These are phyloP conservation scores for Archocentrus centrarchus DNA, from an alignment of 2,113 vertebrate genomes.

Conservation along the genomic window DNA sequence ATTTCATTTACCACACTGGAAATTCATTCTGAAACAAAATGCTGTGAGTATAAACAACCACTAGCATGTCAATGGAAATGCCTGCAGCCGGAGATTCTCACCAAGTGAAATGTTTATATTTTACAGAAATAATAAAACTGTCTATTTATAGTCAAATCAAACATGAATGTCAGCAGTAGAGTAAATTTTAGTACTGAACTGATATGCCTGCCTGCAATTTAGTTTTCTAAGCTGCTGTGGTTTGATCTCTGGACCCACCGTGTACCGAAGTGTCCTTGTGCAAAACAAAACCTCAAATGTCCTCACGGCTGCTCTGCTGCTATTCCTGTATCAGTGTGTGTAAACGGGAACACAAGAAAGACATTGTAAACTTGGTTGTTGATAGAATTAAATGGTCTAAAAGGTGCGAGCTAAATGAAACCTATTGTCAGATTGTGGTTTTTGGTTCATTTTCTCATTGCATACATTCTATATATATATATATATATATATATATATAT, in stretches of 20 bases:
- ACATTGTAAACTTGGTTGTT: not conserved
- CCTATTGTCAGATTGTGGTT: conserved; percentile 26
- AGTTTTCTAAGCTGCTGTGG: not conserved
- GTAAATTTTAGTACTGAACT: conserved; percentile 7
- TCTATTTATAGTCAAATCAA: conserved; percentile 56
- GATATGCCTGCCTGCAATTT: conserved; percentile 36
- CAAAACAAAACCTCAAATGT: not conserved
- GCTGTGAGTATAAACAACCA: conserved; percentile 36
- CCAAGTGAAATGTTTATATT: conserved; percentile 40
- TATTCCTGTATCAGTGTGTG: not conserved
- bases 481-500: too few species aligned
- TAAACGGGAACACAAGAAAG: not conserved
- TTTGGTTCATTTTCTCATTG: conserved; percentile 44
- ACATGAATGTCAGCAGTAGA: not conserved
- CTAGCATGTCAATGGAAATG: conserved; percentile 47
- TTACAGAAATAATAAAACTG: conserved; percentile 36
- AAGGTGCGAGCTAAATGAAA: not conserved
- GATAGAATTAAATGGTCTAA: not conserved
- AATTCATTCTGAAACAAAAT: conserved; percentile 66
- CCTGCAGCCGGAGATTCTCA: conserved; percentile 51
- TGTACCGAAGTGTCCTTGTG: not conserved
- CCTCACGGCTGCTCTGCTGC: not conserved
- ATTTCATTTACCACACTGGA: conserved; percentile 60
- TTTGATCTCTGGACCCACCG: conserved; percentile 1
- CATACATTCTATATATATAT: not conserved